Conservation (phyloP, 1,140 invertebrate genomes). For the Copidosoma floridanum region DNA sequence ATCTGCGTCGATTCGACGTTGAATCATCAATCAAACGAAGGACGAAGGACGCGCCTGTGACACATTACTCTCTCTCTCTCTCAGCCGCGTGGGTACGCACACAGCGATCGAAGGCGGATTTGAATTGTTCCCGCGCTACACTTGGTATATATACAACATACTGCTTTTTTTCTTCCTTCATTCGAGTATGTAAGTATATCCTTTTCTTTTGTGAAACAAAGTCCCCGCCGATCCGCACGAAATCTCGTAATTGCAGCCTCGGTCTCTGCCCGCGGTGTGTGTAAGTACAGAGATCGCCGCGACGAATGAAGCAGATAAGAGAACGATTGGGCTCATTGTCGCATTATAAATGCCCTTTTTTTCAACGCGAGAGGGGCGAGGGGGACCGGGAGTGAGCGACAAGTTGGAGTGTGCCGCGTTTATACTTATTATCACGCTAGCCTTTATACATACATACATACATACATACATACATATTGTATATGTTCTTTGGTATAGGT, state of each 20-base stretch:
- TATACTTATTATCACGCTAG: background rate
- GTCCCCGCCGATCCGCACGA: too few species aligned
- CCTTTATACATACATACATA: too few species aligned
- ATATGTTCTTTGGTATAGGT: background rate
- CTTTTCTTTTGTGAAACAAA: too few species aligned
- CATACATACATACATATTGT: too few species aligned
- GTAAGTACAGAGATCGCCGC: too few species aligned
- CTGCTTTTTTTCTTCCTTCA: too few species aligned
- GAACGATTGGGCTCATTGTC: slow-evolving; percentile 14
- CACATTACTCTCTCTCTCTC: too few species aligned
- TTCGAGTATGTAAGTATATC: too few species aligned
- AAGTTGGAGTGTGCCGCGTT: slow-evolving; percentile 5
- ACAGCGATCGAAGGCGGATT: slow-evolving; percentile 4
- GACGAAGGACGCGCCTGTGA: background rate
- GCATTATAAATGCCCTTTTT: background rate
- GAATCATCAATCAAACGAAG: slow-evolving; percentile 25
- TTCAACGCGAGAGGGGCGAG: too few species aligned
- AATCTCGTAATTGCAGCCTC: slow-evolving; percentile 13
- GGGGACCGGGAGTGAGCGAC: slow-evolving; percentile 13
- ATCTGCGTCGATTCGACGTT: too few species aligned
- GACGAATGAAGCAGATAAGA: slow-evolving; percentile 1
- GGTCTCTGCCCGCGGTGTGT: too few species aligned
- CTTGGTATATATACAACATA: too few species aligned
- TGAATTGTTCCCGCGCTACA: slow-evolving; percentile 10
- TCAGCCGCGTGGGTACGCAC: background rate